Percentiles rank a stretch among this genome's conserved stretches.
Evolutionary conservation across 2,888 invertebrate species (phyloP).

Genomic region (Netelia inedita): DNA sequence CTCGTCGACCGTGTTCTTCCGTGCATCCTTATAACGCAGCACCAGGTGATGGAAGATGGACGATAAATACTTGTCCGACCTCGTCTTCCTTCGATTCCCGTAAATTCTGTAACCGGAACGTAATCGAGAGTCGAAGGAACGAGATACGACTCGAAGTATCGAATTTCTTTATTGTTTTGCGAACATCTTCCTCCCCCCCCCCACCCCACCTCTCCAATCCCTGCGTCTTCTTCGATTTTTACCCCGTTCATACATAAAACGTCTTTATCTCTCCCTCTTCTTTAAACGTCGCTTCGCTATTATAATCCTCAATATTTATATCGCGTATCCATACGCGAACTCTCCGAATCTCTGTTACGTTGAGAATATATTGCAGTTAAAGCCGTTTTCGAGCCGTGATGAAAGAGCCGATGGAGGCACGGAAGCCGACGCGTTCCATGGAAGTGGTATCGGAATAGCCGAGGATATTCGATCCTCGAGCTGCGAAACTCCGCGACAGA

Average conservation of each 20-base stretch:
- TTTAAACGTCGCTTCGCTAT: no score
- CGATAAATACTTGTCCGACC: conserved; percentile 47
- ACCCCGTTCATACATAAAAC: background rate
- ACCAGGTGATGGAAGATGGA: conserved; percentile 47
- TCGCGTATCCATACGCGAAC: background rate
- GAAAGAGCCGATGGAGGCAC: background rate
- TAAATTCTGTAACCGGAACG: conserved; percentile 41
- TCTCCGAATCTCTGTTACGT: background rate
- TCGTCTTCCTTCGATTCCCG: conserved; percentile 38
- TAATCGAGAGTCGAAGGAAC: conserved; percentile 47
- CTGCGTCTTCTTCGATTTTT: background rate
- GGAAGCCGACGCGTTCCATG: conserved; percentile 3
- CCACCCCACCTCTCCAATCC: background rate
- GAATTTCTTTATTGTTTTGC: background rate
- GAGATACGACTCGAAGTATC: background rate
- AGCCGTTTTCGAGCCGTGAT: background rate
- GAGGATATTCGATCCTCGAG: conserved; percentile 37
- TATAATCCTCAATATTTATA: no score
- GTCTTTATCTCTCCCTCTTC: no score
- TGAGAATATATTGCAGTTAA: background rate
- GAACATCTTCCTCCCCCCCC: background rate
- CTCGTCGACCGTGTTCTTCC: conserved; percentile 12
- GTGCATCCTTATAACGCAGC: conserved; percentile 10
- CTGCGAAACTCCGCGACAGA: conserved; percentile 34
- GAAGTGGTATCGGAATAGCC: conserved; percentile 29